Evolutionary conservation across 1,140 invertebrate genomes (phyloP).

Genomic region (Tetranychus urticae): DNA sequence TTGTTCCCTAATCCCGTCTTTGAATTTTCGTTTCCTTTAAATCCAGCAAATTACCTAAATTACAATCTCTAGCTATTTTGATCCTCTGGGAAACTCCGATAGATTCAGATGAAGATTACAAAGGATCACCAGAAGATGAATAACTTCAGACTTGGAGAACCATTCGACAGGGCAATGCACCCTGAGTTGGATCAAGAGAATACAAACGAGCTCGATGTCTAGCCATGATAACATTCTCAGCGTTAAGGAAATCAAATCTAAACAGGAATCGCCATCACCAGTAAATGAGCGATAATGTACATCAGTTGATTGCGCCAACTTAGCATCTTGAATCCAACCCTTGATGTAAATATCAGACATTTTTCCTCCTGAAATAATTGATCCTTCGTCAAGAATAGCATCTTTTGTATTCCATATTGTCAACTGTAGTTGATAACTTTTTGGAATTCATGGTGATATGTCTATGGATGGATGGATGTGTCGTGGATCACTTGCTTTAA

Average conservation of each 20-base stretch:
- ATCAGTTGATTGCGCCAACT: conserved; percentile 64
- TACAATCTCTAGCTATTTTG: conserved; percentile 53
- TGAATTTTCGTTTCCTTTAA: no score
- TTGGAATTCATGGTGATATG: conserved; percentile 67
- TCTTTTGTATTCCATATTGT: conserved; percentile 84
- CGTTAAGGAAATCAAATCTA: conserved; percentile 71
- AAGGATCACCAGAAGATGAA: conserved; percentile 69
- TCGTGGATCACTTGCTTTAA: conserved; percentile 58
- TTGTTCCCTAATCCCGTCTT: no score
- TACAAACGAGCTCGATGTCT: conserved; percentile 62
- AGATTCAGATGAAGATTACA: conserved; percentile 45
- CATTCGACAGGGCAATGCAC: conserved; percentile 58
- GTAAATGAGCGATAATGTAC: conserved; percentile 61
- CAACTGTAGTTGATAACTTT: conserved; percentile 50
- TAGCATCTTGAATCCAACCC: conserved; percentile 65
- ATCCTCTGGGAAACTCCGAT: conserved; percentile 52
- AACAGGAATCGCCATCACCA: conserved; percentile 76
- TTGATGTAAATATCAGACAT: conserved; percentile 88
- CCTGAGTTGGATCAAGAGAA: conserved; percentile 71
- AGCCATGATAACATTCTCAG: conserved; percentile 71
- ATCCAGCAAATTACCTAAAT: conserved; percentile 26
- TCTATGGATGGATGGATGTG: conserved; percentile 56
- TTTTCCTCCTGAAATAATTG: conserved; percentile 73
- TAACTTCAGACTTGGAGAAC: conserved; percentile 74
- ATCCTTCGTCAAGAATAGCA: conserved; percentile 67